A percentile compares a stretch with the other conserved stretches of the same genome.
Evolutionary conservation across 2,888 invertebrate genomes (phyloP).

Genomic region (Nymphalis c-album): DNA sequence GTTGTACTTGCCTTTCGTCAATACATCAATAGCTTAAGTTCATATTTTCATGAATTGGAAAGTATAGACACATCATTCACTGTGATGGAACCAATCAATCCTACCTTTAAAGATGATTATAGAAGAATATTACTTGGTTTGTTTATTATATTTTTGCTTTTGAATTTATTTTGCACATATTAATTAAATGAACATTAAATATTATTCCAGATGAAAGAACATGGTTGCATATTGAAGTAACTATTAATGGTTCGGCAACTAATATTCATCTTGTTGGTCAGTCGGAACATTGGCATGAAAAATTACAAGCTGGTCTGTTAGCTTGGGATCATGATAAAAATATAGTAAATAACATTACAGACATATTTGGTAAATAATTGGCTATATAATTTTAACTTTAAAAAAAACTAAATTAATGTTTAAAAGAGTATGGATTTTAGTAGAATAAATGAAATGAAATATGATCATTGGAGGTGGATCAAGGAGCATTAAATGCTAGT

Average conservation of each 20-base stretch:
- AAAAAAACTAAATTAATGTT: not conserved
- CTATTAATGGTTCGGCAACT: slow-evolving; percentile 59
- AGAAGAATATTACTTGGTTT: slow-evolving; percentile 67
- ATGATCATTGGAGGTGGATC: not conserved
- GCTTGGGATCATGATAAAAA: slow-evolving; percentile 71
- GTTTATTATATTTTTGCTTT: slow-evolving; percentile 8
- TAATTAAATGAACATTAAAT: not conserved
- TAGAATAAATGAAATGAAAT: not conserved
- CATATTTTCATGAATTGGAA: slow-evolving; percentile 65
- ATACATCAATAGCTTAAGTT: slow-evolving; percentile 51
- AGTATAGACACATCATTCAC: slow-evolving; percentile 59
- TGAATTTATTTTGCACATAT: not conserved
- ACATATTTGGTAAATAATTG: slow-evolving; percentile 59
- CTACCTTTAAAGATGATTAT: slow-evolving; percentile 65
- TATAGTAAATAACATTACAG: slow-evolving; percentile 65
- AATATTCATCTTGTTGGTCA: slow-evolving; percentile 69
- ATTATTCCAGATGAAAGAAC: slow-evolving; percentile 58
- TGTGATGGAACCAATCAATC: slow-evolving; percentile 63
- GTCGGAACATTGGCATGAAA: slow-evolving; percentile 59
- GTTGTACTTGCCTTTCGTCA: slow-evolving; percentile 48
- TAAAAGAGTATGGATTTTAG: not conserved
- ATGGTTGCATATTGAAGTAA: slow-evolving; percentile 72
- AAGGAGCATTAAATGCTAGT: not conserved
- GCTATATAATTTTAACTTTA: not conserved
- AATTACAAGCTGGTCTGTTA: slow-evolving; percentile 59